phyloP scores from a whole-genome alignment of 2,888 invertebrate genomes.

The Exocentrus adspersus region DNA sequence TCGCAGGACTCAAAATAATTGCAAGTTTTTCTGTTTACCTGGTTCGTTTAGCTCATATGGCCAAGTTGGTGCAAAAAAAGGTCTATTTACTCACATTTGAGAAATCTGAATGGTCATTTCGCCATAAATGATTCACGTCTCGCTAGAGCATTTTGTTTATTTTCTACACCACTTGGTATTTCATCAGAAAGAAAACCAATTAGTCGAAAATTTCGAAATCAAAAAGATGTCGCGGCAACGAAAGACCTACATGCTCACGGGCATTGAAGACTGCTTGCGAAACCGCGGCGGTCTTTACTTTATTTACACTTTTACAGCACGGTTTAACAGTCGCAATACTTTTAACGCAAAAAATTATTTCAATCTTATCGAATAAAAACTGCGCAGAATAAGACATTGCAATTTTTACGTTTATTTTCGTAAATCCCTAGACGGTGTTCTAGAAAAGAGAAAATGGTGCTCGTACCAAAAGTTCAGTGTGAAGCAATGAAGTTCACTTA shows the following conservation, averaged over 20 bases:
- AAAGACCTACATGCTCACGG: conserved; percentile 12
- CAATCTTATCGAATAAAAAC: conserved; percentile 11
- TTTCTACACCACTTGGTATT: background rate
- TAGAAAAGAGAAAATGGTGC: conserved; percentile 23
- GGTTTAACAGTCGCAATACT: conserved; percentile 1
- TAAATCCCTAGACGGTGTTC: background rate
- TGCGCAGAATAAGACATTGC: background rate
- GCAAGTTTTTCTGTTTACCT: too few relatives aligned
- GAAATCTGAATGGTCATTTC: background rate
- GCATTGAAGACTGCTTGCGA: background rate
- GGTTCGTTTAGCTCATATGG: too few relatives aligned
- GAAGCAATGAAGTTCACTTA: conserved; percentile 10
- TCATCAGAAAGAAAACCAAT: background rate
- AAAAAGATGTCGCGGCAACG: conserved; percentile 1
- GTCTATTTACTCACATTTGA: too few relatives aligned
- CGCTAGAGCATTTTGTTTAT: background rate
- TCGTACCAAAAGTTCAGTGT: conserved; percentile 6
- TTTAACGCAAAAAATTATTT: background rate
- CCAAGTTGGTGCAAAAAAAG: too few relatives aligned
- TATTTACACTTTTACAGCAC: background rate
- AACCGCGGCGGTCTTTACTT: background rate
- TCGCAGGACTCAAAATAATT: too few relatives aligned
- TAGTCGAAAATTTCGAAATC: background rate
- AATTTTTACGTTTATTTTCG: background rate
- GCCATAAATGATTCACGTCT: background rate